These are phyloP conservation scores for Hyperoplus immaculatus DNA, from an alignment of 2,797 vertebrate species.

Conservation along the genomic window DNA sequence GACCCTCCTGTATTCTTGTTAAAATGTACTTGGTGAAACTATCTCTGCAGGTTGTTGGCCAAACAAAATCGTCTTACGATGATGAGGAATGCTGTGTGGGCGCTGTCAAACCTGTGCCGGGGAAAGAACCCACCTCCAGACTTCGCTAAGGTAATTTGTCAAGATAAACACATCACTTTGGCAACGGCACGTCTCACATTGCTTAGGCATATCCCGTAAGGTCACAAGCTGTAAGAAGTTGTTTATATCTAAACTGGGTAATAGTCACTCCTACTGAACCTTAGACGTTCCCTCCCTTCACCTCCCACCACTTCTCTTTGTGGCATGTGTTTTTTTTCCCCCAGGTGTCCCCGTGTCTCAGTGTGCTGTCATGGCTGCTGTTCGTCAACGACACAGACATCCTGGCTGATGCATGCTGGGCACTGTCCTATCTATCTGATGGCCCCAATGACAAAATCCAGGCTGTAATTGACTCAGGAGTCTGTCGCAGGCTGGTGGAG, in stretches of 20 bases:
- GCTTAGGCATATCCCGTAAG: slow-evolving; percentile 38
- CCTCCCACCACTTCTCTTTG: neutral
- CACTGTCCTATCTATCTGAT: slow-evolving; percentile 96
- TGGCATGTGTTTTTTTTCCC: slow-evolving; percentile 21
- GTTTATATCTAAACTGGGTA: slow-evolving; percentile 7
- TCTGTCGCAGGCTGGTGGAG: slow-evolving; percentile 96
- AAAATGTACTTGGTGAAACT: slow-evolving; percentile 16
- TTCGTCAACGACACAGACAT: slow-evolving; percentile 98
- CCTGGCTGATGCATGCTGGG: slow-evolving; percentile 97
- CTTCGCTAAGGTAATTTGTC: slow-evolving; percentile 92
- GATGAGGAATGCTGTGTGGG: slow-evolving; percentile 98
- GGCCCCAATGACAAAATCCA: slow-evolving; percentile 99
- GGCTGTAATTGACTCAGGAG: slow-evolving; percentile 97
- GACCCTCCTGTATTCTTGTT: neutral
- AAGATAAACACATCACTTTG: slow-evolving; percentile 50
- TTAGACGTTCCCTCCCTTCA: neutral
- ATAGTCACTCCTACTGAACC: neutral
- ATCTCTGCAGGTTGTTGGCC: slow-evolving; percentile 88
- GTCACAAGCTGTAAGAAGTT: slow-evolving; percentile 30
- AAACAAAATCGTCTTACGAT: slow-evolving; percentile 96
- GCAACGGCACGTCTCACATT: slow-evolving; percentile 37
- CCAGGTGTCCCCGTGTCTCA: slow-evolving; percentile 95
- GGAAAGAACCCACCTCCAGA: slow-evolving; percentile 98
- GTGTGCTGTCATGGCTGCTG: slow-evolving; percentile 95
- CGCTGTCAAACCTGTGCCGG: slow-evolving; percentile 96